These are phyloP conservation scores for Psix sp. DNA, from an alignment of 1,140 invertebrate species.

Conservation along the genomic window DNA sequence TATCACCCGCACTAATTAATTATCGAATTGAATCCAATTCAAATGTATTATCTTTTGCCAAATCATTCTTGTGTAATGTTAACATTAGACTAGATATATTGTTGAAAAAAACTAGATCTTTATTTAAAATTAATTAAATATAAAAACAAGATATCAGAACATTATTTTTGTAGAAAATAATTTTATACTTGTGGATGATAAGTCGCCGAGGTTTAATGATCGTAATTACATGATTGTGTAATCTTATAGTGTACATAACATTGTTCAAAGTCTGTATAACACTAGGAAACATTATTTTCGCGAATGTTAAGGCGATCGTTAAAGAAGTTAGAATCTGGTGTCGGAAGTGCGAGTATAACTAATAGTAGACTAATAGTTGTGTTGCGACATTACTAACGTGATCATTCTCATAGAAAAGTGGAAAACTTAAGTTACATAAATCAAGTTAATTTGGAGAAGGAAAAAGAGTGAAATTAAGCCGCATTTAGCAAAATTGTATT, in stretches of 20 bases:
- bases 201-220: no score
- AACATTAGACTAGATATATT: neutral
- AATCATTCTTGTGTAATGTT: neutral
- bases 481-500: conserved; percentile 19
- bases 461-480: conserved; percentile 23
- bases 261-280: no score
- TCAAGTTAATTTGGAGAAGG: conserved; percentile 37
- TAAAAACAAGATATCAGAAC: no score
- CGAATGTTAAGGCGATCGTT: no score
- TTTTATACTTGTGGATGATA: no score
- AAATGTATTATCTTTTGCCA: neutral
- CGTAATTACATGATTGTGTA: no score
- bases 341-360: neutral
- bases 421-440: conserved; percentile 47
- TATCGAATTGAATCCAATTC: no score
- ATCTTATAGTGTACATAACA: no score
- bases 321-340: no score
- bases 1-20: neutral
- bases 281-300: no score
- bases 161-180: no score
- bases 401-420: conserved; percentile 42
- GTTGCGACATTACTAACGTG: conserved; percentile 42
- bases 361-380: conserved; percentile 23
- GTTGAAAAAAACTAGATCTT: neutral
- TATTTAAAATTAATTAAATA: no score